These are phyloP conservation scores for Rambutsinella grinnellia DNA, from an alignment of 2,888 invertebrate species.

Conservation along the genomic window DNA sequence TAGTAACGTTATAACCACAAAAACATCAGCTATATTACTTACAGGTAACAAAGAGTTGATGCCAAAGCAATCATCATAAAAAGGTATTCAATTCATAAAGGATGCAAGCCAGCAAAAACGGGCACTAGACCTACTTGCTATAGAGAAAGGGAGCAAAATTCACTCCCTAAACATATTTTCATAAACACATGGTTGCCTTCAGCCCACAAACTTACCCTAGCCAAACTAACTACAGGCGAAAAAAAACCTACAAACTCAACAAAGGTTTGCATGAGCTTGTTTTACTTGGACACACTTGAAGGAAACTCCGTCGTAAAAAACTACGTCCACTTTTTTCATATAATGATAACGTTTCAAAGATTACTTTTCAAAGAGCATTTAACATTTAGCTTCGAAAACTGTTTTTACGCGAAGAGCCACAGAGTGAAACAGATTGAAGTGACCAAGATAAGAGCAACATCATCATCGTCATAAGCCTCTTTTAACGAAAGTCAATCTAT, in stretches of 20 bases:
- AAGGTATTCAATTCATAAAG: neutral
- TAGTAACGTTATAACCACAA: neutral
- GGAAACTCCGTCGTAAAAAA: neutral
- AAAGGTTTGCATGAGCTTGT: neutral
- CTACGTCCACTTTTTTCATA: too few species aligned
- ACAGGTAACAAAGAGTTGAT: slow-evolving; percentile 12
- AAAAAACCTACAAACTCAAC: slow-evolving; percentile 11
- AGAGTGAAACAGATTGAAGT: neutral
- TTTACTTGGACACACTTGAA: neutral
- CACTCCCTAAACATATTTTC: too few species aligned
- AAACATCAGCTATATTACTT: slow-evolving; percentile 8
- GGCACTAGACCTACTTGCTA: slow-evolving; percentile 37
- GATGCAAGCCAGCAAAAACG: slow-evolving; percentile 11
- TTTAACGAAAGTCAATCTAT: too few species aligned
- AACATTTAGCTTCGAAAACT: too few species aligned
- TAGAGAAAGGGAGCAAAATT: slow-evolving; percentile 14
- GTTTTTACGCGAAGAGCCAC: neutral
- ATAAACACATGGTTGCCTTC: too few species aligned
- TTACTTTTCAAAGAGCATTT: too few species aligned
- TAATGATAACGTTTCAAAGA: too few species aligned
- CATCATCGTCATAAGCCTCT: too few species aligned
- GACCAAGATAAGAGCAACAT: too few species aligned
- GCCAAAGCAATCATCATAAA: neutral
- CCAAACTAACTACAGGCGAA: too few species aligned
- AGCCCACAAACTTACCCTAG: too few species aligned